Percentiles rank a stretch among this genome's conserved stretches.
These are phyloP conservation scores for Graphium colonna DNA, from an alignment of 2,888 invertebrate genomes.

Conservation along the genomic window DNA sequence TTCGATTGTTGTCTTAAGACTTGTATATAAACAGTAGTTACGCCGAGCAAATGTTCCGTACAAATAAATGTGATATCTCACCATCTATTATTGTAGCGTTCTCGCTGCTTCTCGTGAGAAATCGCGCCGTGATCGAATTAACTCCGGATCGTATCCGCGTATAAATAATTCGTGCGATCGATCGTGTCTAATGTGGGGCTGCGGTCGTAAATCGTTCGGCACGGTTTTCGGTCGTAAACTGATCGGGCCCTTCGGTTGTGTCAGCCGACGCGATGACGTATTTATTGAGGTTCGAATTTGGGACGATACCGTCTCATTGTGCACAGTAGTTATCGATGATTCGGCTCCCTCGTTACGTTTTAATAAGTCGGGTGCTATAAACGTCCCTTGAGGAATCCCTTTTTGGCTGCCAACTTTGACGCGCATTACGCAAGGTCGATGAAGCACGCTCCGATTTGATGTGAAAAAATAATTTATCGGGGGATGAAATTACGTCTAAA, in stretches of 20 bases:
- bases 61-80: conserved; percentile 26
- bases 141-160: conserved; percentile 37
- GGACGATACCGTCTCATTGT: conserved; percentile 15
- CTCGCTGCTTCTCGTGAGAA: conserved; percentile 35
- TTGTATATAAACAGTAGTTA: neutral
- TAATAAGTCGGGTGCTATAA: conserved; percentile 5
- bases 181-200: conserved; percentile 46
- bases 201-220: conserved; percentile 47
- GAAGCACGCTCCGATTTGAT: neutral
- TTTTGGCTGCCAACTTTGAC: no score
- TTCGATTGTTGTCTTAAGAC: neutral
- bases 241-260: conserved; percentile 49
- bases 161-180: conserved; percentile 39
- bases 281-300: conserved; percentile 27
- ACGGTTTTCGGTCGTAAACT: conserved; percentile 66
- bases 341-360: conserved; percentile 6
- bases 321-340: conserved; percentile 3
- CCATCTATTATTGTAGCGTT: conserved; percentile 14
- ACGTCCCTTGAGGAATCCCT: conserved; percentile 7
- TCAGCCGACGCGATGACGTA: conserved; percentile 35
- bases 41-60: conserved; percentile 1
- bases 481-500: neutral
- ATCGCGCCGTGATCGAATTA: conserved; percentile 38
- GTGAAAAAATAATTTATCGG: neutral
- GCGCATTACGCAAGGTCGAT: neutral